Evolutionary conservation across 2,797 vertebrate genomes (phyloP), one percentile per base, ranked within the genome.

Genomic region (Sus cebifrons): DNA sequence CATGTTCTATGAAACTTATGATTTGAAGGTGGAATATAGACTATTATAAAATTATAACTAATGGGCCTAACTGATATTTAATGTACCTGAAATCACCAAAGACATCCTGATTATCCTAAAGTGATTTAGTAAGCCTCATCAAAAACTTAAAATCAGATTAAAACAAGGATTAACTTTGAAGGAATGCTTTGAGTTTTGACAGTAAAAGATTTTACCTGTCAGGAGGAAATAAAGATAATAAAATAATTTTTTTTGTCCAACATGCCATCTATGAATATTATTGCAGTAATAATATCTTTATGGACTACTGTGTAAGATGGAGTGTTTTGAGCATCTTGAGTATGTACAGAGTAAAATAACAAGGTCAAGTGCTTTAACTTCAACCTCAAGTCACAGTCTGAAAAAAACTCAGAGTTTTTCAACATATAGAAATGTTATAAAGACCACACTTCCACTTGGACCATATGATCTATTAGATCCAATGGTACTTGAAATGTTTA

Each of bases 61-160:
- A 44, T 21, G 15, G 1, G 3, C 17, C 15, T 60, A 65, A 82
- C 0, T 77, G 18, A 10, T 49, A 68, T 68, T 89, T 86, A 94
- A 86, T 83, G 3, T 77, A 17, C 23, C 23, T 20, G 18, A 52
- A 78, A 82, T 3, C 7, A 78, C 23, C 20, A 58, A 52, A 44
- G 7, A 17, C 16, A 89, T 82, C 21, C 23, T 92, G 15, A 78
- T 89, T 4, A 67, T 60, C 32, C 32, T 94, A 67, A 86, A 17
- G 36, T 94, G 18, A 83, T 82, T 94, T 78, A 44, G 17, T 78
- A 54, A 20, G n/a, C 2, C 5, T 82, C 82, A 73, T 73, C n/a
- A 89, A 89, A 88, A 94, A 60, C 25, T 77, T 60, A 77, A 78
- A 75, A 84, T 36, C 62, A 20, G 8, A 17, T 90, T 25, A 92